These are phyloP conservation scores for Pogonognathellus flavescens DNA, from an alignment of 1,140 invertebrate genomes.

Conservation along the genomic window DNA sequence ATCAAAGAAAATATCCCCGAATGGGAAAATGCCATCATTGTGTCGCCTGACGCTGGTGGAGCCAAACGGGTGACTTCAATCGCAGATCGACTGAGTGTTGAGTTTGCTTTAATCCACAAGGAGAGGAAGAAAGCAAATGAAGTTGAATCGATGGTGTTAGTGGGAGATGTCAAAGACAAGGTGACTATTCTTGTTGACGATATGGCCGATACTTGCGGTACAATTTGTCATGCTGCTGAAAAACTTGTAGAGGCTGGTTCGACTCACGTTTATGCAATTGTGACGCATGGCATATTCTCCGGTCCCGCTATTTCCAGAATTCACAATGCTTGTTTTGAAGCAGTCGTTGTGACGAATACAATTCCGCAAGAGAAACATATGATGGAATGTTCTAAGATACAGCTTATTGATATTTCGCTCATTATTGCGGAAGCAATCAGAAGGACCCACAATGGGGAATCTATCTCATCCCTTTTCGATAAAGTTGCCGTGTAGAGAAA, in stretches of 20 bases:
- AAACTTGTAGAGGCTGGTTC: constrained; percentile 97
- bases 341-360: constrained; percentile 99
- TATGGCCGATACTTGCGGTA: constrained; percentile 99
- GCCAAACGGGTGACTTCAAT: constrained; percentile 97
- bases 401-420: constrained; percentile 70
- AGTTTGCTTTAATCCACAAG: constrained; percentile 99
- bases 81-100: constrained; percentile 95
- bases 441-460: constrained; percentile 66
- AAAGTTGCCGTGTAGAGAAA: constrained; percentile 65
- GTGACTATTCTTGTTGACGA: constrained; percentile 98
- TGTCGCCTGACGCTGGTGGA: constrained; percentile 98
- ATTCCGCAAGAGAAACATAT: constrained; percentile 98
- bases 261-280: constrained; percentile 95
- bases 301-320: constrained; percentile 96
- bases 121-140: constrained; percentile 97
- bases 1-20: constrained; percentile 98
- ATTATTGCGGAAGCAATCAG: constrained; percentile 67
- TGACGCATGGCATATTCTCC: constrained; percentile 98
- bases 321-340: constrained; percentile 95
- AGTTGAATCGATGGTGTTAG: constrained; percentile 98
- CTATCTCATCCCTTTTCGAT: constrained; percentile 65
- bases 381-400: constrained; percentile 94
- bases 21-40: constrained; percentile 96
- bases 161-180: constrained; percentile 96
- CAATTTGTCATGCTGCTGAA: constrained; percentile 96